Conservation (phyloP, 2,888 invertebrate genomes). For the Rotaria macrura region DNA sequence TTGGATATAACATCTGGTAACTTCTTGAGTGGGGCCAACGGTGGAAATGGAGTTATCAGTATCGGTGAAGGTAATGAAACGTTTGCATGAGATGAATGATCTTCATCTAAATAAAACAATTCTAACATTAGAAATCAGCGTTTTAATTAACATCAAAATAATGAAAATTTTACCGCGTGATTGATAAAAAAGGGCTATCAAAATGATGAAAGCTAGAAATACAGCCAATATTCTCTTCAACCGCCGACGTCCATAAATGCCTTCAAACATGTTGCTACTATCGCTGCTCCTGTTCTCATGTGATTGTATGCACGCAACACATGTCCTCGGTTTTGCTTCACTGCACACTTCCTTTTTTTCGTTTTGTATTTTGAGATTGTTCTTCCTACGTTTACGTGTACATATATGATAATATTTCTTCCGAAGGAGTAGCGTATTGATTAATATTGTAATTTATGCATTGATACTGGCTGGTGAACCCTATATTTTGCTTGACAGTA, state of each 20-base stretch:
- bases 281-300: background rate
- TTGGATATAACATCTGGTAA: background rate
- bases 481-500: no score
- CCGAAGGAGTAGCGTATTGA: background rate
- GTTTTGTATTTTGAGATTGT: background rate
- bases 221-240: background rate
- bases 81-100: background rate
- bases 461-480: no score
- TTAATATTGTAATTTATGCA: no score
- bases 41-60: background rate
- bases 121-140: no score
- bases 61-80: accelerated
- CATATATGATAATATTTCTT: background rate
- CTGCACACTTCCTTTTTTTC: background rate
- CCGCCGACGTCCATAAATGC: background rate
- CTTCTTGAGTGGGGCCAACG: background rate
- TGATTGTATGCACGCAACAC: background rate
- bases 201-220: background rate
- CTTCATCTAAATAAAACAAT: background rate
- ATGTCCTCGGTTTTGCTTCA: background rate
- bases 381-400: background rate
- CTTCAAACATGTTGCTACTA: background rate
- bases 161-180: background rate
- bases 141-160: background rate
- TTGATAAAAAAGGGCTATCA: background rate